Base-by-base conservation (phyloP, 2,888 invertebrate genomes). In the Rhamphomyia laevipes region DNA sequence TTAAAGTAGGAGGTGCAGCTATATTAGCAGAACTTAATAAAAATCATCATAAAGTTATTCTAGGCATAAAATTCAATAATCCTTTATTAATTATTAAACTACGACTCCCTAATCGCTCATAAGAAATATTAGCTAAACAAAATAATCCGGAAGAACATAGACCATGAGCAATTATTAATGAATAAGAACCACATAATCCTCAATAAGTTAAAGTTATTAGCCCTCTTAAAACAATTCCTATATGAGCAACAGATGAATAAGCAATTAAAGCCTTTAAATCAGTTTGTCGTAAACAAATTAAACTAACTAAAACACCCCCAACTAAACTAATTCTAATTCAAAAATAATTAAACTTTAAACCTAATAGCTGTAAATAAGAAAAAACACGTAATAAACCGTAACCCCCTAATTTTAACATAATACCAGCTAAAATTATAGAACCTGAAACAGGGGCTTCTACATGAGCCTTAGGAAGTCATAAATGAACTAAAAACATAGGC, bases 231-330 rank as follows among this genome's bases (percentile, higher is more conserved):
- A 80, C 76, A 60, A 84, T 59, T 10, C 78, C 74, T 70, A 84
- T 84, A 74, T 85, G 84, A 57, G 77, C 75, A 0, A 84, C 78
- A 35, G 84, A 84, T 40, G 61, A 63, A 59, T 83, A 83, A 65
- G 84, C 84, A 75, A 84, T 79, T 72, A 84, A 75, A 55, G 78
- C 73, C 59, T 84, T 84, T 67, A 84, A 73, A 76, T 84, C 84
- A 47, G 74, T 71, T 64, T 83, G 80, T 55, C 75, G 76, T 65
- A 83, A 73, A 78, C 82, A 82, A 57, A 81, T 72, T 60, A 83
- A 71, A 27, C 80, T 77, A 56, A 81, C 72, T 65, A 76, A 72
- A 58, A 80, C 61, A 0, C 77, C 77, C 0, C 81, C 80, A 6
- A 78, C 51, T 68, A 80, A 72, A 42, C 75, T 74, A 70, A 78